A percentile compares a stretch with the other conserved stretches of the same genome.
These are phyloP conservation scores for Parasteatoda tepidariorum DNA, from an alignment of 1,140 invertebrate species.

Conservation along the genomic window DNA sequence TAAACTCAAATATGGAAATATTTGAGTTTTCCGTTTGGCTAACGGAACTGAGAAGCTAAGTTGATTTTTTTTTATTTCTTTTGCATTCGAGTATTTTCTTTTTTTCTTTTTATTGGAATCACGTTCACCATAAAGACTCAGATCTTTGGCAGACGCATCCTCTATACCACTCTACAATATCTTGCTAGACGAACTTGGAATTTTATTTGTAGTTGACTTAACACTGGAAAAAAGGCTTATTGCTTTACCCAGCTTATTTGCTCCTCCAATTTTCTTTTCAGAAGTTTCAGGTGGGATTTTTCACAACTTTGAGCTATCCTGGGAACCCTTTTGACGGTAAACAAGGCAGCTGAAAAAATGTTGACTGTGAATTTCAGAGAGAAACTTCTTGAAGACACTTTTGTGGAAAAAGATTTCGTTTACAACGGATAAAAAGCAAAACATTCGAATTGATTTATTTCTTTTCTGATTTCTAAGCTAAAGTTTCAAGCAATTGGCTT, in stretches of 20 bases:
- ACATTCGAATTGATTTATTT: too few relatives aligned
- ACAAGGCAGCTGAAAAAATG: too few relatives aligned
- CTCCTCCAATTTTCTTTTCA: slow-evolving; percentile 15
- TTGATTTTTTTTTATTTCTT: background rate
- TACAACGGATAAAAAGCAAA: too few relatives aligned
- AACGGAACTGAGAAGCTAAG: background rate
- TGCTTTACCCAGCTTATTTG: slow-evolving; percentile 42
- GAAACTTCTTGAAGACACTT: too few relatives aligned
- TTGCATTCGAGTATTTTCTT: background rate
- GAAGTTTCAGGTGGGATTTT: slow-evolving; percentile 33
- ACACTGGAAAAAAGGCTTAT: slow-evolving; percentile 44
- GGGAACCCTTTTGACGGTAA: too few relatives aligned
- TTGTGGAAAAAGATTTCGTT: too few relatives aligned
- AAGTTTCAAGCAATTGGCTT: too few relatives aligned
- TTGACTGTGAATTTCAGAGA: too few relatives aligned
- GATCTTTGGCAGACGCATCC: slow-evolving; percentile 17
- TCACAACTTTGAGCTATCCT: slow-evolving; percentile 19
- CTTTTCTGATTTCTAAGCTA: too few relatives aligned
- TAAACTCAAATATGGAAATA: background rate
- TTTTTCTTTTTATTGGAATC: slow-evolving; percentile 29
- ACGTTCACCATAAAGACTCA: background rate
- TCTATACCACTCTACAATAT: slow-evolving; percentile 26
- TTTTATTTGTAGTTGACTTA: slow-evolving; percentile 49
- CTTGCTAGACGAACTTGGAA: slow-evolving; percentile 11
- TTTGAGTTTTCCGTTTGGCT: too few relatives aligned